phyloP scores from a whole-genome alignment of 2,797 vertebrate species.

The Myripristis jacobus region DNA sequence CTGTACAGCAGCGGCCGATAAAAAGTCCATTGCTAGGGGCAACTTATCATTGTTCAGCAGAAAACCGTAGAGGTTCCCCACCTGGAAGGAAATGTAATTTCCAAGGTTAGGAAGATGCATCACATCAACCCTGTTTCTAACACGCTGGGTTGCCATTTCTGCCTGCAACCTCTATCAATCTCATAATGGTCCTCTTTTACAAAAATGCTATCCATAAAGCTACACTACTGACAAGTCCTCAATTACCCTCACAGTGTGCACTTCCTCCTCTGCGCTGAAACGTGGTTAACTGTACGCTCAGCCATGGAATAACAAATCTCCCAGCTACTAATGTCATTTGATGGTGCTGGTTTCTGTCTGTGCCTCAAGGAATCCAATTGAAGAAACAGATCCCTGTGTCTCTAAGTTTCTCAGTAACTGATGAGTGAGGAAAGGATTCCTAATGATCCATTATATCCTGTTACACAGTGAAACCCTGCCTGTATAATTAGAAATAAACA shows the following conservation, averaged over 20 bases:
- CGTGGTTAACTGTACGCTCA: conserved; percentile 40
- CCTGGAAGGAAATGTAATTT: conserved; percentile 66
- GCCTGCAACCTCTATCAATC: conserved; percentile 62
- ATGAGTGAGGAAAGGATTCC: conserved; percentile 16
- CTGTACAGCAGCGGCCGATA: not conserved
- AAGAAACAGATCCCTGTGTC: conserved; percentile 25
- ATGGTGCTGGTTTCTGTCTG: conserved; percentile 29
- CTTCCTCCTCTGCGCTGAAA: conserved; percentile 44
- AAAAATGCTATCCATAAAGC: conserved; percentile 55
- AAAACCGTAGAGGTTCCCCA: conserved; percentile 44
- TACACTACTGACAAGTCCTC: conserved; percentile 51
- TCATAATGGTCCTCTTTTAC: conserved; percentile 66
- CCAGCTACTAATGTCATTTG: conserved; percentile 42
- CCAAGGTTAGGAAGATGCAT: conserved; percentile 43
- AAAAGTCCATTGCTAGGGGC: conserved; percentile 16
- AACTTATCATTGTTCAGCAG: conserved; percentile 31
- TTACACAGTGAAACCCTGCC: not conserved
- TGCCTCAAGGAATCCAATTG: conserved; percentile 28
- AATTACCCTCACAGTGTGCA: conserved; percentile 59
- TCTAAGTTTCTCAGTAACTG: conserved; percentile 29
- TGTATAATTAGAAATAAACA: conserved; percentile 11
- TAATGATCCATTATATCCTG: conserved; percentile 24
- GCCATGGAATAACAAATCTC: conserved; percentile 32
- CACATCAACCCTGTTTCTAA: conserved; percentile 55
- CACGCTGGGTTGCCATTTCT: conserved; percentile 55